Evolutionary conservation across 1,140 invertebrate genomes (phyloP), one percentile per base, ranked within the genome.

Genomic region (Gryllus bimaculatus): DNA sequence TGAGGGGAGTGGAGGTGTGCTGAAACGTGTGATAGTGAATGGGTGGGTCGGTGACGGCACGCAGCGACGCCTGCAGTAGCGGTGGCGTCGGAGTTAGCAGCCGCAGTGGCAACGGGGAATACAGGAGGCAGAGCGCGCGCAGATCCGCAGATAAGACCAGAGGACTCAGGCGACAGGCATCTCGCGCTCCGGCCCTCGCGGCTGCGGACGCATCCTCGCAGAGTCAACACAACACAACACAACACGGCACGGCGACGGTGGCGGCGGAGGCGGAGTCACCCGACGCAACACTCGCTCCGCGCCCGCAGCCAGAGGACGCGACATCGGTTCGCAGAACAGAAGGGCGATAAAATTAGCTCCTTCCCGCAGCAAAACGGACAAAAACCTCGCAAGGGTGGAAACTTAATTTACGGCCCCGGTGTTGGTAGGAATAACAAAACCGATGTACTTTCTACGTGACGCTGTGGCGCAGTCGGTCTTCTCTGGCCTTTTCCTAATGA

Each of bases 361-460:
- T 66, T 66, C 54, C 54, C 54, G 54, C 54, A 66, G 54, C 54
- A 66, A 66, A 66, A 66, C 54, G 54, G 54, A 66, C 54, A 66
- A 66, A 66, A 66, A 66, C 54, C 54, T 66, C 54, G 54, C 54
- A 66, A 66, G 54, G 54, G 54, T 66, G 54, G 54, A 66, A 66
- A 66, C 54, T 66, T 66, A 66, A 66, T 66, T 66, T 66, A 66
- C 54, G 54, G 54, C 54, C 54, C 54, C 54, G 54, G 54, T 66
- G 54, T 66, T 66, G 54, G 54, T 10, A 66, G 10, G 54, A 66
- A 66, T 66, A 66, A 66, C 54, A 66, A 66, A 66, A 66, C 54
- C 54, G 54, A 66, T 66, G 54, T 66, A 66, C 54, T 66, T 66
- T 18, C 54, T 13, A 66, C 54, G 54, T 39, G 26, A 39, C 26